Evolutionary conservation across 2,113 vertebrate species (phyloP).

Genomic region (Chitala chitala): DNA sequence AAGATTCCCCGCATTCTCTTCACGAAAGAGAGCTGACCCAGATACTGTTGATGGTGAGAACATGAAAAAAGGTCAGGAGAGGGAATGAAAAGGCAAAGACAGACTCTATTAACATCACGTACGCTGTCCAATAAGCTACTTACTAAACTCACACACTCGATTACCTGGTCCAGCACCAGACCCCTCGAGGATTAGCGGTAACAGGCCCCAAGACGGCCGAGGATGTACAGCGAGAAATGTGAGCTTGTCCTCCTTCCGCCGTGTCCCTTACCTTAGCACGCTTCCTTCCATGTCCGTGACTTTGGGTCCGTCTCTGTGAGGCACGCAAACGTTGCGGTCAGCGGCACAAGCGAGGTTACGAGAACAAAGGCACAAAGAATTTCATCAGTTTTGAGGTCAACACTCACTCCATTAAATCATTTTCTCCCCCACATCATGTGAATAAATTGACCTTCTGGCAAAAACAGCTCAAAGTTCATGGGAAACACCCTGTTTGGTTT

Average conservation of each 20-base stretch:
- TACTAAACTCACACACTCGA: not conserved
- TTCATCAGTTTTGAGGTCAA: too few species aligned
- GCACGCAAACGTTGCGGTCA: conserved; percentile 26
- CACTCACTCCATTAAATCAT: too few species aligned
- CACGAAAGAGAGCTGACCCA: conserved; percentile 18
- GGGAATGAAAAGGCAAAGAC: not conserved
- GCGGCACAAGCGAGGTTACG: not conserved
- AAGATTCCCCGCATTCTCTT: conserved; percentile 10
- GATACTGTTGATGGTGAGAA: conserved; percentile 6
- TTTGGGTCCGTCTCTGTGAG: conserved; percentile 77
- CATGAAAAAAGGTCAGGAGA: not conserved
- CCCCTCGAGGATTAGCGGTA: not conserved
- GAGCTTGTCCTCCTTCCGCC: not conserved
- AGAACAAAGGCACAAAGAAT: not conserved
- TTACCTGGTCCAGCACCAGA: not conserved
- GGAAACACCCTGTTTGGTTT: too few species aligned
- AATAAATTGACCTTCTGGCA: too few species aligned
- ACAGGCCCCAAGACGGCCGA: not conserved
- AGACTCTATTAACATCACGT: conserved; percentile 6
- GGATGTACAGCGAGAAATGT: not conserved
- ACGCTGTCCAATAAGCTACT: conserved; percentile 1
- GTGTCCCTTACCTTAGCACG: conserved; percentile 80
- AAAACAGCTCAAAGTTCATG: too few species aligned
- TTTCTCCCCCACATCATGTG: too few species aligned
- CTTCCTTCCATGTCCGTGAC: conserved; percentile 89